A percentile compares a stretch with the other conserved stretches of the same genome.
Evolutionary conservation across 53 echinoderm and acorn worm species (phyloP).

Genomic region (Apostichopus leukothele): DNA sequence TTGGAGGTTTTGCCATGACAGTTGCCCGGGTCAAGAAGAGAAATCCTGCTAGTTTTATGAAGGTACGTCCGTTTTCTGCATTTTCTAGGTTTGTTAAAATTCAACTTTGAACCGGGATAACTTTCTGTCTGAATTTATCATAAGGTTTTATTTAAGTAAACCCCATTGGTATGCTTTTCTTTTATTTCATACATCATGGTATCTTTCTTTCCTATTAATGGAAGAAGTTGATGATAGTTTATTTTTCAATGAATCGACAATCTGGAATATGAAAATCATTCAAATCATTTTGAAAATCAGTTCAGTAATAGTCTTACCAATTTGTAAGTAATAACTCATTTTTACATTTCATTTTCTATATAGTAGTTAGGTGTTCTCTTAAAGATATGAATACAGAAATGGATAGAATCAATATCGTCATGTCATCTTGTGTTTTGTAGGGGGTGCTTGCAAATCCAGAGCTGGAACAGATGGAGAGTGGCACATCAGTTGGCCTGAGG

Average conservation of each 20-base stretch:
- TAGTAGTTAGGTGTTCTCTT: too few species aligned
- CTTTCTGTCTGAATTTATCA: too few species aligned
- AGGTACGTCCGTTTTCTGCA: slow-evolving; percentile 37
- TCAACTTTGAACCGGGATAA: too few species aligned
- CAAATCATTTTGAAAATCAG: background rate
- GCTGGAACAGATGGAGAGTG: slow-evolving; percentile 83
- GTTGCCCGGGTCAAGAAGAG: slow-evolving; percentile 72
- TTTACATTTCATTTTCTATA: too few species aligned
- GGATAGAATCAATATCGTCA: background rate
- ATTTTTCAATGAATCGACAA: too few species aligned
- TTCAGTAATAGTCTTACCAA: background rate
- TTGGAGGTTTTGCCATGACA: slow-evolving; percentile 88
- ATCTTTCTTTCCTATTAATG: too few species aligned
- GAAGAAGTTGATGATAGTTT: too few species aligned
- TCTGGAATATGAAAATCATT: too few species aligned
- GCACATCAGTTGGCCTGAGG: slow-evolving; percentile 76
- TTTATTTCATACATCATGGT: background rate
- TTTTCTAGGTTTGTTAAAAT: too few species aligned
- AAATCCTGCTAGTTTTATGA: slow-evolving; percentile 73
- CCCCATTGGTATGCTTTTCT: background rate
- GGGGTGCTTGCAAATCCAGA: slow-evolving; percentile 68
- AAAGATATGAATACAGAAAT: background rate
- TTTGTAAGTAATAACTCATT: too few species aligned
- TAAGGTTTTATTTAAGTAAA: too few species aligned
- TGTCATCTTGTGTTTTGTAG: slow-evolving; percentile 42